Base-by-base conservation (phyloP, 1,140 invertebrate species). In the Colletes latitarsis region DNA sequence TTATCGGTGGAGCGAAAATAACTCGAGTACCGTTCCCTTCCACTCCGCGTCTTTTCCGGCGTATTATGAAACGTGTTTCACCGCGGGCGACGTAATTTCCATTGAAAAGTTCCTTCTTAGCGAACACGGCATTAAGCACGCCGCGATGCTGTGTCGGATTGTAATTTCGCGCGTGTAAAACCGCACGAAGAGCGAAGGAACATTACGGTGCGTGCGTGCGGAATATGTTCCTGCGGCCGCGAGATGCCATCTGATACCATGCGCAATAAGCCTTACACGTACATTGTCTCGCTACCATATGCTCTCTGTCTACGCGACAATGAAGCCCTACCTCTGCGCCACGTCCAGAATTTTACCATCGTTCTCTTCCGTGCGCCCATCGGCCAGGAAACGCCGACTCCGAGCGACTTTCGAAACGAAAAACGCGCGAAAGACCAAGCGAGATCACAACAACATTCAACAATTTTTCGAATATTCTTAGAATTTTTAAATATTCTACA, bases 271-370 rank as follows among this genome's bases (percentile, higher is more conserved):
- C 76, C 43, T 71, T 58, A 66, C 55, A 62, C 30, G 67, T 14
- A 15, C 76, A 77, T 77, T 77, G 76, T 77, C 57, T 62, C n/a
- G 57, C 76, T 39, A 19, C 55, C 67, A 69, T 77, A 77, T 71
- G 67, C 49, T 55, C 67, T 53, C n/a, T 62, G 66, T 21, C 66
- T 30, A 71, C 76, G 67, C 8, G 76, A 77, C 76, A 77, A 63
- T 62, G 66, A 77, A 52, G 55, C 76, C 76, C 57, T n/a, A 70
- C 66, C 66, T 77, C 62, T 53, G 76, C 55, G 43, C 46, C 62
- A 19, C 46, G 10, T 14, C 14, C 64, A 21, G 76, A 52, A 77
- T 77, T 77, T 77, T 71, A 63, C 57, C 57, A 77, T n/a, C 67
- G 19, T 17, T 10, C 3, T 17, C 19, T 4, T 17, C 10, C 49